These are phyloP conservation scores for Mormyrops boulengeri DNA, from an alignment of 2,797 vertebrate species.

Conservation along the genomic window DNA sequence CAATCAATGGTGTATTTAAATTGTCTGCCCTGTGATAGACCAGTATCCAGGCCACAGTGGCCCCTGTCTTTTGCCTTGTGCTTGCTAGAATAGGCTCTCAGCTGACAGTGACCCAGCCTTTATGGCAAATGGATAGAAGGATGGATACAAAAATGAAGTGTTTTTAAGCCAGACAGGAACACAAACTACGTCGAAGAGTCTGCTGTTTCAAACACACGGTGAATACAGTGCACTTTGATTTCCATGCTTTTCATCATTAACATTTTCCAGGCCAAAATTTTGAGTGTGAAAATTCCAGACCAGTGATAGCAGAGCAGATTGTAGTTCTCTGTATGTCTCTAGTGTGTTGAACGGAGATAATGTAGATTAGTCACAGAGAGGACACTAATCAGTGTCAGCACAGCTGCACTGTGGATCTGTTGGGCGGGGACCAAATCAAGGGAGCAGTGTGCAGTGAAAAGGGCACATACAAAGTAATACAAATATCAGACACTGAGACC, in stretches of 20 bases:
- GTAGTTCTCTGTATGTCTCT: background rate
- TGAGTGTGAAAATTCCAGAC: background rate
- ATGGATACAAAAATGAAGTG: background rate
- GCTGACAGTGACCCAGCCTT: background rate
- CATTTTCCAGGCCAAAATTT: background rate
- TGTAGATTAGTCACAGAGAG: constrained; percentile 15
- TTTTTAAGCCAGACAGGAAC: background rate
- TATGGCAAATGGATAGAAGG: background rate
- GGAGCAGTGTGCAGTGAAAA: background rate
- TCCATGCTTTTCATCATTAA: background rate
- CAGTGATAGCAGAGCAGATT: background rate
- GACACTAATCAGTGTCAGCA: constrained; percentile 1
- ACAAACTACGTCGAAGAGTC: background rate
- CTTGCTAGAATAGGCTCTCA: background rate
- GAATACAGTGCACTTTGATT: background rate
- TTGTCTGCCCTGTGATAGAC: background rate
- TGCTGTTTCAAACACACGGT: background rate
- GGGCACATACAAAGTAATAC: constrained; percentile 5
- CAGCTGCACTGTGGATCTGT: constrained; percentile 1
- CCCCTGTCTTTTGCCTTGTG: background rate
- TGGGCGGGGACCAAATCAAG: background rate
- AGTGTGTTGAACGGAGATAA: constrained; percentile 11
- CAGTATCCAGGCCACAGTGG: background rate
- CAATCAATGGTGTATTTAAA: background rate
- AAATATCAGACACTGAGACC: background rate